Percentiles rank a stretch among this genome's conserved stretches.
phyloP scores from a whole-genome alignment of 2,113 vertebrate species.

The Pteropus alecto region DNA sequence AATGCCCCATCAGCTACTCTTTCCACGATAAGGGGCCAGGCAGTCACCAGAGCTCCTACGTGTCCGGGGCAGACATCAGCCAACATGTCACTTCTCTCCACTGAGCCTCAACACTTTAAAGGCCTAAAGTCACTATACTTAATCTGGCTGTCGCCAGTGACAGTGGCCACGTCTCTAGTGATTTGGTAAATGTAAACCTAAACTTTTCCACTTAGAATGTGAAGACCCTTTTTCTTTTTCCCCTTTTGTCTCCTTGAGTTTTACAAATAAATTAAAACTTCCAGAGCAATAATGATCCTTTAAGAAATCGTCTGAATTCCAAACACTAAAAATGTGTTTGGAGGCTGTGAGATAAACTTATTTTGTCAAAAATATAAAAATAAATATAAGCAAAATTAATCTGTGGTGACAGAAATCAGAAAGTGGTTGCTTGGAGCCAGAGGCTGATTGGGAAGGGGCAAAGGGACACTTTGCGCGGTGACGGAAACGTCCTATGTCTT shows the following conservation, averaged over 20 bases:
- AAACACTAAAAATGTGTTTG: not conserved
- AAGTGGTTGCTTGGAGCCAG: not conserved
- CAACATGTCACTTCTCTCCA: not conserved
- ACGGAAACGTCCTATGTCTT: not conserved
- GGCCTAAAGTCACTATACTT: not conserved
- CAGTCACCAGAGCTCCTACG: not conserved
- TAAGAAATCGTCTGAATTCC: not conserved
- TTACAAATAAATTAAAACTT: not conserved
- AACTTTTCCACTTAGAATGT: not conserved
- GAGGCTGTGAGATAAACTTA: not conserved
- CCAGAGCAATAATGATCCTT: not conserved
- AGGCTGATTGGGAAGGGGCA: not conserved
- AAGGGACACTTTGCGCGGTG: not conserved
- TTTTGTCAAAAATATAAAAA: not conserved
- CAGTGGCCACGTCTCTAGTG: not conserved
- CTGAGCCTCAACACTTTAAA: not conserved
- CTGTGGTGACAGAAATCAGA: not conserved
- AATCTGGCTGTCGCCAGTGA: not conserved
- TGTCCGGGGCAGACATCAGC: not conserved
- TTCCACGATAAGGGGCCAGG: not conserved
- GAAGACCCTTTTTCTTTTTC: not conserved
- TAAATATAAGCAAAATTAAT: constrained; percentile 17
- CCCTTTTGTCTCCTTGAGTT: not conserved
- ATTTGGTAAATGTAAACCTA: not conserved
- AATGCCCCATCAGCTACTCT: not conserved